Percentiles rank a stretch among this genome's conserved stretches.
Evolutionary conservation across 2,888 invertebrate genomes (phyloP).

Genomic region (Cantharis rustica): DNA sequence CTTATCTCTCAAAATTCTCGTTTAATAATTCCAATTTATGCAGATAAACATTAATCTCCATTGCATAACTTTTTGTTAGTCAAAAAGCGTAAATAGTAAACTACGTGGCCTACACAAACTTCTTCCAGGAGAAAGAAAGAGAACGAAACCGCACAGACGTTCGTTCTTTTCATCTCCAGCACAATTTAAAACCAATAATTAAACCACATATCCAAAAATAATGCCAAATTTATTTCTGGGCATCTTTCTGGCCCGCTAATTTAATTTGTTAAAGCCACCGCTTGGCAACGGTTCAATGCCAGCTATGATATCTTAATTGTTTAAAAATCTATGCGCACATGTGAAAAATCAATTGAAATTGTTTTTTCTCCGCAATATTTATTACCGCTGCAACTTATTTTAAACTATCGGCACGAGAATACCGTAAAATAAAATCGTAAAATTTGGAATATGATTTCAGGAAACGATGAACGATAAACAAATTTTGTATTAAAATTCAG

Average conservation of each 20-base stretch:
- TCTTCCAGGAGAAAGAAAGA: background rate
- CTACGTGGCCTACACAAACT: background rate
- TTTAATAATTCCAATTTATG: background rate
- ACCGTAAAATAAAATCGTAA: background rate
- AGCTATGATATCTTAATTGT: slow-evolving; percentile 5
- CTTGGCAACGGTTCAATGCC: slow-evolving; percentile 2
- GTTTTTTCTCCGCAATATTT: background rate
- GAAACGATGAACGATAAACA: background rate
- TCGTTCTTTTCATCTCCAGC: background rate
- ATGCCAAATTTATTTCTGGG: slow-evolving; percentile 5
- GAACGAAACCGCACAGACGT: background rate
- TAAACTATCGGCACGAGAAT: background rate
- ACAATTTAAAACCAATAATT: slow-evolving; percentile 1
- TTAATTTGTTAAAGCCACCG: background rate
- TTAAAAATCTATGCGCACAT: background rate
- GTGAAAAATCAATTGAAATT: background rate
- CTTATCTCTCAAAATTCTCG: background rate
- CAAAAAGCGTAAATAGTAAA: background rate
- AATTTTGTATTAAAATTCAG: background rate
- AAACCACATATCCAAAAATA: background rate
- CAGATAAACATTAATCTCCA: background rate
- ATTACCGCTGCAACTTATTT: background rate
- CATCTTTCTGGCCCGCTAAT: slow-evolving; percentile 4
- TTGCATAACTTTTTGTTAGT: background rate
- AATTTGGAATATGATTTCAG: background rate